These are phyloP conservation scores for Astreopora myriophthalma DNA, from an alignment of 64 coral and sea anemone species.

Conservation along the genomic window DNA sequence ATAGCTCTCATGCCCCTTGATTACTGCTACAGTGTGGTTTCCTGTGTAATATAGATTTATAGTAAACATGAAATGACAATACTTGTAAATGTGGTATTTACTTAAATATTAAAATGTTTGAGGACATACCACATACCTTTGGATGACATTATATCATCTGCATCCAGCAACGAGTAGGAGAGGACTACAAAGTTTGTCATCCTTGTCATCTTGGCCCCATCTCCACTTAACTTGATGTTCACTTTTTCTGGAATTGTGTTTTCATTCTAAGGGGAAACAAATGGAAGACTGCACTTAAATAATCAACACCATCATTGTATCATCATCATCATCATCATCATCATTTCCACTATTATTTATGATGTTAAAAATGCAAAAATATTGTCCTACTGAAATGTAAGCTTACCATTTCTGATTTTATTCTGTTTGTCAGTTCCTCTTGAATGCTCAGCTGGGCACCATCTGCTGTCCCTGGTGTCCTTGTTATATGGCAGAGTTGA, in stretches of 20 bases:
- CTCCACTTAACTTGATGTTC: not conserved
- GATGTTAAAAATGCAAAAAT: not conserved
- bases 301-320: not conserved
- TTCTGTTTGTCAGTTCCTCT: slow-evolving; percentile 23
- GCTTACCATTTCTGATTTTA: not conserved
- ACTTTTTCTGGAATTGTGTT: too few species aligned
- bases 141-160: slow-evolving; percentile 23
- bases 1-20: slow-evolving; percentile 59
- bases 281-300: too few species aligned
- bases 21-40: slow-evolving; percentile 74
- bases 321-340: not conserved
- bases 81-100: not conserved
- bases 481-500: slow-evolving; percentile 57
- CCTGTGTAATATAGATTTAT: slow-evolving; percentile 3
- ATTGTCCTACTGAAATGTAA: not conserved
- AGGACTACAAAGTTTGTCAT: slow-evolving; percentile 21
- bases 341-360: not conserved
- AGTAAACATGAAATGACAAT: not conserved
- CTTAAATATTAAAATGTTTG: not conserved
- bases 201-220: slow-evolving; percentile 34
- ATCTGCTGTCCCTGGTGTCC: slow-evolving; percentile 57
- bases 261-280: too few species aligned
- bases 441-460: slow-evolving; percentile 65
- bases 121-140: not conserved
- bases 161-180: slow-evolving; percentile 19